Conservation (phyloP, 2,797 vertebrate species). For the Eulemur mongoz region DNA sequence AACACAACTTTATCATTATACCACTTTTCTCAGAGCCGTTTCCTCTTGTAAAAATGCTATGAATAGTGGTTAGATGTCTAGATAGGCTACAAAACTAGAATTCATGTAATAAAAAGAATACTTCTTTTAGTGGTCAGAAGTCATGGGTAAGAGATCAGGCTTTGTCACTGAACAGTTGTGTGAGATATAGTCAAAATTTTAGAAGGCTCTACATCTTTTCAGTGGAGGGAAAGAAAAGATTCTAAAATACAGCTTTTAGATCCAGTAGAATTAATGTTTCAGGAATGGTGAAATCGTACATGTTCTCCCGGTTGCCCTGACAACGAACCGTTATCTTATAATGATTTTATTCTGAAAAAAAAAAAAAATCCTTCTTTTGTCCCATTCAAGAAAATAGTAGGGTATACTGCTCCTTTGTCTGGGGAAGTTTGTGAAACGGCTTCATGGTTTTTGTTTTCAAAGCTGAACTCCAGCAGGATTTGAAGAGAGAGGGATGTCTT, state of each 20-base stretch:
- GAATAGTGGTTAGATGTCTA: background rate
- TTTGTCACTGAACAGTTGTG: background rate
- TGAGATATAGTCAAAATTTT: background rate
- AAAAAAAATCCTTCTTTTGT: background rate
- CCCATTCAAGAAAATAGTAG: conserved; percentile 1
- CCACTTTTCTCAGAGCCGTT: background rate
- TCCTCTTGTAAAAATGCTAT: background rate
- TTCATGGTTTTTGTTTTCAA: conserved; percentile 7
- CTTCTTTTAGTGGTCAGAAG: background rate
- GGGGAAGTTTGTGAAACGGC: background rate
- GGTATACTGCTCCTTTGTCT: background rate
- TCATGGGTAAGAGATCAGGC: background rate
- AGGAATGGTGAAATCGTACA: background rate
- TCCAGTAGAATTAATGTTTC: background rate
- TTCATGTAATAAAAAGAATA: background rate
- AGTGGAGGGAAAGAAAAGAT: background rate
- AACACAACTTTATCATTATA: background rate
- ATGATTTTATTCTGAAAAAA: background rate
- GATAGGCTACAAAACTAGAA: background rate
- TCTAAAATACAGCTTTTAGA: background rate
- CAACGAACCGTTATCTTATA: background rate
- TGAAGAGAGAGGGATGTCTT: background rate
- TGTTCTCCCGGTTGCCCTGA: background rate
- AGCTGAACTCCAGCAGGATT: background rate
- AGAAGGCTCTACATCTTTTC: background rate